Percentiles rank a stretch among this genome's conserved stretches.
Evolutionary conservation across 2,113 vertebrate genomes (phyloP).

Genomic region (Elgaria multicarinata): DNA sequence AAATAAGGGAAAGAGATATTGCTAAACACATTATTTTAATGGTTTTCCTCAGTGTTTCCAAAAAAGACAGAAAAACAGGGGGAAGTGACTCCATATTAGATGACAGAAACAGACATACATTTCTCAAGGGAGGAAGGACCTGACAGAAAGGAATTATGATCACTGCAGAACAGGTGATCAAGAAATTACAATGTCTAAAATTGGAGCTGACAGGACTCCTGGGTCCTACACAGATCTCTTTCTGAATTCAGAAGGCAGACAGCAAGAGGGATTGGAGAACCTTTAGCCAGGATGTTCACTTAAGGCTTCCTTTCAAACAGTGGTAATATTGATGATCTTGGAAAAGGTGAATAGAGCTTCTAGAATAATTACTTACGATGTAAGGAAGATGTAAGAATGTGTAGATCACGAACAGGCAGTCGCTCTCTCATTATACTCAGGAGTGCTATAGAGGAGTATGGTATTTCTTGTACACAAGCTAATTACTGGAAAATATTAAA

Average conservation of each 20-base stretch:
- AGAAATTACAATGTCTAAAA: constrained; percentile 60
- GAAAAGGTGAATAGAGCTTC: not conserved
- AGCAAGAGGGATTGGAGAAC: constrained; percentile 33
- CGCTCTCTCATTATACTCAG: constrained; percentile 28
- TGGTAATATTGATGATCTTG: constrained; percentile 12
- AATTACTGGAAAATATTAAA: constrained; percentile 58
- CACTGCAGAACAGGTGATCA: constrained; percentile 65
- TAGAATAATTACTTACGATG: constrained; percentile 24
- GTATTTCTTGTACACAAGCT: constrained; percentile 56
- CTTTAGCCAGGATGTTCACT: not conserved
- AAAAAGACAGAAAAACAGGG: constrained; percentile 8
- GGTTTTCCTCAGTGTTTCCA: constrained; percentile 55
- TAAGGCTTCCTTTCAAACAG: constrained; percentile 27
- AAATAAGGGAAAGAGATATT: constrained; percentile 40
- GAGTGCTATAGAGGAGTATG: constrained; percentile 33
- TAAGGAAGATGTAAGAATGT: not conserved
- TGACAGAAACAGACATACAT: constrained; percentile 64
- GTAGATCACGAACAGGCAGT: constrained; percentile 45
- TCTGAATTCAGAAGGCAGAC: constrained; percentile 41
- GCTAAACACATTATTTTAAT: constrained; percentile 62
- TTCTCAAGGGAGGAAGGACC: constrained; percentile 42
- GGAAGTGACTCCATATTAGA: constrained; percentile 30
- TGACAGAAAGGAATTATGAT: constrained; percentile 57
- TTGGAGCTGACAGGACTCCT: constrained; percentile 55
- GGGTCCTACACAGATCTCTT: constrained; percentile 14